These are phyloP conservation scores for Drosophila auraria DNA, from an alignment of 1,140 invertebrate genomes.

Conservation along the genomic window DNA sequence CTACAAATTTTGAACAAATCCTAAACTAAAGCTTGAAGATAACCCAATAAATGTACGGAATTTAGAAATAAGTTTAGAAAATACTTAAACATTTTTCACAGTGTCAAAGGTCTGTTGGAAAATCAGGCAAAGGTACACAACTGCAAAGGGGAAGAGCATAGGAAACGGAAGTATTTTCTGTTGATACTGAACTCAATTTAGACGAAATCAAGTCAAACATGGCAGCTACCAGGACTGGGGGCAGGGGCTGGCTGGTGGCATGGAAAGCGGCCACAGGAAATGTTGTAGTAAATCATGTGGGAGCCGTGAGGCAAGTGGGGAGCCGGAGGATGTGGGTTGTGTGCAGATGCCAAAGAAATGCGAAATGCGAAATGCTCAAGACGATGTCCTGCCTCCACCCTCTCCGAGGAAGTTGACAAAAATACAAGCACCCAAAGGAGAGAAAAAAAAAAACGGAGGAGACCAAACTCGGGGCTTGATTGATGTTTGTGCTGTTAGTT, in stretches of 20 bases:
- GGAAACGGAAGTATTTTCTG: constrained; percentile 83
- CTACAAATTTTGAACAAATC: not conserved
- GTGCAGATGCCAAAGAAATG: constrained; percentile 67
- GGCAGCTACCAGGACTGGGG: constrained; percentile 56
- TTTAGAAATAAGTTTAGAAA: not conserved
- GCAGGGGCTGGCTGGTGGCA: not conserved
- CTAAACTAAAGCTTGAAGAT: not conserved
- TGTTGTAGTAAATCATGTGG: constrained; percentile 81
- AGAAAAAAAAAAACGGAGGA: constrained; percentile 35
- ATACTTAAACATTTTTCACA: not conserved
- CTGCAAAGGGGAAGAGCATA: constrained; percentile 28
- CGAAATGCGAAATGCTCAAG: constrained; percentile 70
- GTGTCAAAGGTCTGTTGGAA: constrained; percentile 40
- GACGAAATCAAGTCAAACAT: constrained; percentile 83
- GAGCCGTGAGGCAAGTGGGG: constrained; percentile 65
- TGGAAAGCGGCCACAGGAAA: constrained; percentile 55
- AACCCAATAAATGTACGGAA: not conserved
- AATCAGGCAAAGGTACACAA: constrained; percentile 75
- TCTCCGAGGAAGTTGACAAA: constrained; percentile 56
- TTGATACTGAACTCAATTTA: constrained; percentile 84
- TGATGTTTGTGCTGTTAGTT: constrained; percentile 82
- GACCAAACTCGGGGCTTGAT: constrained; percentile 68
- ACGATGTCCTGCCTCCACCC: constrained; percentile 55
- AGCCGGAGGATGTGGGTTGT: constrained; percentile 43
- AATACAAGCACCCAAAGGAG: constrained; percentile 40